A percentile compares a stretch with the other conserved stretches of the same genome.
These are phyloP conservation scores for Rhadinocentrus ornatus DNA, from an alignment of 2,797 vertebrate species.

Conservation along the genomic window DNA sequence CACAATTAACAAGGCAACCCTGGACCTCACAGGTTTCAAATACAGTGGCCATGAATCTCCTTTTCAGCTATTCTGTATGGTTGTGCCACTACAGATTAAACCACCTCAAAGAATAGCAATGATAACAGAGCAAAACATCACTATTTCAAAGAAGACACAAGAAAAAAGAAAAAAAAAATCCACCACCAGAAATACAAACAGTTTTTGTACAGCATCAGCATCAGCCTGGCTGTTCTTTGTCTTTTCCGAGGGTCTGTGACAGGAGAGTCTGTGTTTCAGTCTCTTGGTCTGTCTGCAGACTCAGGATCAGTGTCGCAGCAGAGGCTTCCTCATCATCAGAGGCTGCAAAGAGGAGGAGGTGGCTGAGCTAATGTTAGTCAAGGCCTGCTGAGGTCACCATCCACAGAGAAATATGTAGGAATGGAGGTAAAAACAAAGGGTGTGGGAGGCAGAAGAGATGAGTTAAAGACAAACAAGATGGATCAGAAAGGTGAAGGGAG, in stretches of 20 bases:
- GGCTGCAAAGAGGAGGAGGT: conserved; percentile 98
- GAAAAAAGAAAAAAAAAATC: background rate
- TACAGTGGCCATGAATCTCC: conserved; percentile 2
- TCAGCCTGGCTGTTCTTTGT: conserved; percentile 75
- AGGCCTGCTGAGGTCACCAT: conserved; percentile 82
- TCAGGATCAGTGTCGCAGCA: conserved; percentile 90
- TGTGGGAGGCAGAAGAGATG: conserved; percentile 8
- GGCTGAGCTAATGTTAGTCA: conserved; percentile 96
- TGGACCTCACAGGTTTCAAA: conserved; percentile 7
- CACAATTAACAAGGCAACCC: conserved; percentile 23
- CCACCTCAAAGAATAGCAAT: conserved; percentile 19
- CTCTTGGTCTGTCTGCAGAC: conserved; percentile 87
- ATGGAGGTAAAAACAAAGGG: conserved; percentile 32
- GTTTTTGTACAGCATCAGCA: conserved; percentile 40
- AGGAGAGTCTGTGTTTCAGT: conserved; percentile 55
- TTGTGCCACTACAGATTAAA: background rate
- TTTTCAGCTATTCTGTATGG: conserved; percentile 1
- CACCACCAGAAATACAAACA: conserved; percentile 7
- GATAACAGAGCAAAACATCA: background rate
- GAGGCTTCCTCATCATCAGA: conserved; percentile 95
- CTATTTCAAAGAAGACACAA: conserved; percentile 12
- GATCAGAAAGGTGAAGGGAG: background rate
- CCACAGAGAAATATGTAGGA: conserved; percentile 70
- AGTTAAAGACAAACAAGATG: conserved; percentile 25
- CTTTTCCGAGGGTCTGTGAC: conserved; percentile 63